Conservation (phyloP, 1,140 invertebrate genomes). For the Drosophila orena region DNA sequence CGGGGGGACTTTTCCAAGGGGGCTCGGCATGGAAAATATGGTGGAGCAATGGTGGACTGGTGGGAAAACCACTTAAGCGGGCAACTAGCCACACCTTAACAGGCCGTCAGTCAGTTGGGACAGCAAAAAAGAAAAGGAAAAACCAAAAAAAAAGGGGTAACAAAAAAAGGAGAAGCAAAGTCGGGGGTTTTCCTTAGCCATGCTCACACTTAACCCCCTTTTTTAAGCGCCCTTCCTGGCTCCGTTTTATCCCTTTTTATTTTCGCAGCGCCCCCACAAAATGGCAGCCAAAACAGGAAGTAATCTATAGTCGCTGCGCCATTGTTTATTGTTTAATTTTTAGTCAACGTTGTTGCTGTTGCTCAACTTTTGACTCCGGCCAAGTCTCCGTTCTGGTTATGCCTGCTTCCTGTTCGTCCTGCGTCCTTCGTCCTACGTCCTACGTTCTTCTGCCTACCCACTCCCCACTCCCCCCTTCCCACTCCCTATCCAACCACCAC, state of each 20-base stretch:
- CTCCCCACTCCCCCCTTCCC: background rate
- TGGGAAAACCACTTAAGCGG: constrained; percentile 71
- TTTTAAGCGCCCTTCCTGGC: constrained; percentile 1
- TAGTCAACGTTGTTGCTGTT: constrained; percentile 65
- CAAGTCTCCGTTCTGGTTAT: constrained; percentile 49
- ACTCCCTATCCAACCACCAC: background rate
- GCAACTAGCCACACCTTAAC: constrained; percentile 73
- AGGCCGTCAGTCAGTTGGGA: constrained; percentile 31
- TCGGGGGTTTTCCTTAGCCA: background rate
- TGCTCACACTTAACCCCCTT: constrained; percentile 9
- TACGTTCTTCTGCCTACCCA: background rate
- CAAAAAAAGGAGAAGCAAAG: too few species aligned
- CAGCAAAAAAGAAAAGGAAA: too few species aligned
- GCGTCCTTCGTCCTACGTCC: background rate
- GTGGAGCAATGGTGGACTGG: constrained; percentile 17
- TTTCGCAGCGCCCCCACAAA: constrained; percentile 40
- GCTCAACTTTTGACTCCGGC: constrained; percentile 46
- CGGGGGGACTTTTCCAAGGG: background rate
- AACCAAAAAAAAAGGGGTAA: background rate
- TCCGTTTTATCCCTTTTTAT: constrained; percentile 2
- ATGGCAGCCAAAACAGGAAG: constrained; percentile 80
- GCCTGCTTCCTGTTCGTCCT: constrained; percentile 35
- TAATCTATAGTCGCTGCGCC: constrained; percentile 80
- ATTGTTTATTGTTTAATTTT: constrained; percentile 84
- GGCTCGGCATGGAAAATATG: background rate